Evolutionary conservation across 2,888 invertebrate species (phyloP), one percentile per base, ranked within the genome.

Genomic region (Synanthedon vespiformis): DNA sequence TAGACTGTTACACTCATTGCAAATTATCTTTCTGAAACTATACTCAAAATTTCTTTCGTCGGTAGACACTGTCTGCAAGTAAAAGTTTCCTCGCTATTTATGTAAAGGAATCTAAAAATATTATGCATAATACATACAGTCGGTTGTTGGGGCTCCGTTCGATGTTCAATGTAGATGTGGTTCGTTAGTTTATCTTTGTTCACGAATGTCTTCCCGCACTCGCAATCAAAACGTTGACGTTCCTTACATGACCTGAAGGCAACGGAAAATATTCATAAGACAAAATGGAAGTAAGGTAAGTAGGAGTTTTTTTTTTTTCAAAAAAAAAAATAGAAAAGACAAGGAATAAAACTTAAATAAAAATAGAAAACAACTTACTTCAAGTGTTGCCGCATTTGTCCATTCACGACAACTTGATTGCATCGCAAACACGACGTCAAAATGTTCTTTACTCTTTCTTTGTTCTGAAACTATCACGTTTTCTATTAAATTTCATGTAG

Each of bases 121-220:
- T 13, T n/a, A 22, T 51, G 16, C 4, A 8, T 34, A 41, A 47
- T 41, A 18, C 6, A 13, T 49, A 61, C 61, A 56, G 52, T 52
- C 52, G 53, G 55, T 2, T 48, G 6, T 16, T 27, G 40, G 4
- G 47, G 49, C 1, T 55, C 54, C 3, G 52, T 55, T 4, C 60
- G 55, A 59, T 75, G 75, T 27, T 62, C 61, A 2, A 58, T 53
- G 44, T 59, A 60, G 51, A 71, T 59, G 54, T 78, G 77, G 51
- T 63, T 55, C 2, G 66, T 61, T 2, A 78, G 57, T 40, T 62
- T 67, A 49, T 67, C 62, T 51, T 64, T 72, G 51, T 59, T 72
- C 14, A 58, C 57, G 56, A 72, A 78, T 14, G 58, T 56, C 1
- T 61, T 63, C 4, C 77, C 73, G 54, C 80, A 79, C 52, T 68